Conservation (phyloP, 1,140 invertebrate genomes). For the Lasioglossum baleicum region DNA sequence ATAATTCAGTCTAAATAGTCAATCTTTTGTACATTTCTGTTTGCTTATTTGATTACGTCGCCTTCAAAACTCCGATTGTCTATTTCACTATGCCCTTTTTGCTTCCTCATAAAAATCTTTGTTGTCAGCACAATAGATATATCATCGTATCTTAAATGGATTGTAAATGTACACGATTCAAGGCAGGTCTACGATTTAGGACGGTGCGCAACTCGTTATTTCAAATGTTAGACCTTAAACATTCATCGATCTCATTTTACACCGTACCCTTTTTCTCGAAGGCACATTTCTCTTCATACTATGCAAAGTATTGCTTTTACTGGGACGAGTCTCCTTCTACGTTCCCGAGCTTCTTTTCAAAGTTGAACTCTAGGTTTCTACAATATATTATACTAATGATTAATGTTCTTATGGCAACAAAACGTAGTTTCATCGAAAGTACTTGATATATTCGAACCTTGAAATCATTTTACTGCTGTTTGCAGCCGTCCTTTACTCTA, state of each 20-base stretch:
- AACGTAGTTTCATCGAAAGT: conserved; percentile 10
- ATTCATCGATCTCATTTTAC: neutral
- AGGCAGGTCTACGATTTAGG: conserved; percentile 48
- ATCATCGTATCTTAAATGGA: conserved; percentile 14
- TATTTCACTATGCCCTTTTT: conserved; percentile 16
- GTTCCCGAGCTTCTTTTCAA: neutral
- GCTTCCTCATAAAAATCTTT: conserved; percentile 24
- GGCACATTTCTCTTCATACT: conserved; percentile 44
- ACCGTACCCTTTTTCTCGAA: conserved; percentile 39
- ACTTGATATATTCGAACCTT: conserved; percentile 2
- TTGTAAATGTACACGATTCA: conserved; percentile 14
- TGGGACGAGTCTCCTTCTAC: neutral
- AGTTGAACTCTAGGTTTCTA: conserved; percentile 10
- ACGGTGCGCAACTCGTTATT: conserved; percentile 45
- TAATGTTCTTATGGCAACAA: conserved; percentile 27
- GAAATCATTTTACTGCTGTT: conserved; percentile 72
- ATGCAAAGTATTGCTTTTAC: conserved; percentile 19
- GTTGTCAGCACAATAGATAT: conserved; percentile 1
- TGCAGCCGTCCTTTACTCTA: conserved; percentile 79
- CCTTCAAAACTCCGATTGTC: conserved; percentile 43
- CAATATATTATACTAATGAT: conserved; percentile 30
- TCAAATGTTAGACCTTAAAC: conserved; percentile 5
- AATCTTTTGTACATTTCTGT: conserved; percentile 38
- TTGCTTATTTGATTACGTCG: conserved; percentile 16
- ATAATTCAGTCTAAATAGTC: conserved; percentile 41